A percentile compares a stretch with the other conserved stretches of the same genome.
Conservation (phyloP, 2,888 invertebrate genomes). For the Stenchaetothrips biformis region DNA sequence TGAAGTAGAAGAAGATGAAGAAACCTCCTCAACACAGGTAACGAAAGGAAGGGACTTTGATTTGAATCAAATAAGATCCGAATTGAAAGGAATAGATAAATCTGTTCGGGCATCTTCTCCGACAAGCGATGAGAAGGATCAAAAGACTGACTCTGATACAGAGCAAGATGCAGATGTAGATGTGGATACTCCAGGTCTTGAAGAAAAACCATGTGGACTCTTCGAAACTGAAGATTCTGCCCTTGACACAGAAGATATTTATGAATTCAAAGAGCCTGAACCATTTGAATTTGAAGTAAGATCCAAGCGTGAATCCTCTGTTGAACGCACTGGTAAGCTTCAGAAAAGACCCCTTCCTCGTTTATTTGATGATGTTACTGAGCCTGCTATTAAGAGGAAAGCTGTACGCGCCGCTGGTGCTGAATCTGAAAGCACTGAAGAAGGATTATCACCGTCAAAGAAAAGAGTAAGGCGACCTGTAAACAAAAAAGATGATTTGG, state of each 20-base stretch:
- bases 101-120: slow-evolving; percentile 49
- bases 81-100: slow-evolving; percentile 72
- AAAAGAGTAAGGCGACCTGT: slow-evolving; percentile 29
- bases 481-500: slow-evolving; percentile 20
- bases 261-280: slow-evolving; percentile 85
- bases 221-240: slow-evolving; percentile 4
- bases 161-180: slow-evolving; percentile 31
- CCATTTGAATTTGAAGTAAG: slow-evolving; percentile 79
- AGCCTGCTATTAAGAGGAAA: slow-evolving; percentile 32
- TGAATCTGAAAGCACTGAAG: slow-evolving; percentile 26
- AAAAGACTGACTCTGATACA: slow-evolving; percentile 32
- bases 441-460: slow-evolving; percentile 32
- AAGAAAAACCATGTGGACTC: slow-evolving; percentile 33
- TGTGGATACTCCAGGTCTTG: slow-evolving; percentile 29
- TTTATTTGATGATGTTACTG: slow-evolving; percentile 46
- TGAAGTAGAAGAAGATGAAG: slow-evolving; percentile 40
- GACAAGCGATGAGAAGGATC: slow-evolving; percentile 27
- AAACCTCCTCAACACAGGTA: slow-evolving; percentile 45
- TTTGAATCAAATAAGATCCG: slow-evolving; percentile 77
- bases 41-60: slow-evolving; percentile 72
- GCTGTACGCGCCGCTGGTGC: slow-evolving; percentile 15
- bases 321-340: slow-evolving; percentile 37
- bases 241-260: slow-evolving; percentile 57
- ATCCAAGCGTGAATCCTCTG: slow-evolving; percentile 43
- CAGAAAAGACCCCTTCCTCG: slow-evolving; percentile 47